phyloP scores from a whole-genome alignment of 1,140 invertebrate genomes.

The Belonocnema kinseyi region DNA sequence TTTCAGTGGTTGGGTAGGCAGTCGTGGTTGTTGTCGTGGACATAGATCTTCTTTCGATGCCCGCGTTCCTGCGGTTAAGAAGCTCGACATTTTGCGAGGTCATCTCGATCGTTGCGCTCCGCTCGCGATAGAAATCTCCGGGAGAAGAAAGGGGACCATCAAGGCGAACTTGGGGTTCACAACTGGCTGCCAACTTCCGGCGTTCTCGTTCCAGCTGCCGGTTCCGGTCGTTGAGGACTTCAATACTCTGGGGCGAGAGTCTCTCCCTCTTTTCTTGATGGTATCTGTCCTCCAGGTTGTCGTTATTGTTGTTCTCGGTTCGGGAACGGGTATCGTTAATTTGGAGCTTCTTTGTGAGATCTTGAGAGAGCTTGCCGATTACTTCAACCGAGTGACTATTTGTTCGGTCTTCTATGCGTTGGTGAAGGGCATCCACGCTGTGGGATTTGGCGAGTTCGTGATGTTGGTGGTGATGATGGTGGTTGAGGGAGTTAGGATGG shows the following conservation, averaged over 20 bases:
- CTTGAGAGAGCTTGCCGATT: conserved; percentile 59
- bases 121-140: conserved; percentile 68
- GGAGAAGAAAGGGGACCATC: conserved; percentile 24
- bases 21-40: conserved; percentile 41
- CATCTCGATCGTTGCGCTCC: conserved; percentile 71
- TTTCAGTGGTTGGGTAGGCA: conserved; percentile 41
- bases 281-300: conserved; percentile 62
- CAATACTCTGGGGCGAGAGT: conserved; percentile 69
- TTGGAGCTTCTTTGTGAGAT: conserved; percentile 71
- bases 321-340: conserved; percentile 50
- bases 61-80: conserved; percentile 68
- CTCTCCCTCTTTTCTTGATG: conserved; percentile 60
- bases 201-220: conserved; percentile 66
- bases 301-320: conserved; percentile 61
- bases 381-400: conserved; percentile 57
- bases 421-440: conserved; percentile 67
- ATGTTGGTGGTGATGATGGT: conserved; percentile 53
- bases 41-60: conserved; percentile 50
- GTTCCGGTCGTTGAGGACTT: conserved; percentile 70
- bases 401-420: conserved; percentile 50
- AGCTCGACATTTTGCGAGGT: conserved; percentile 72
- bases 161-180: conserved; percentile 54
- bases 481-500: conserved; percentile 44
- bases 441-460: conserved; percentile 49
- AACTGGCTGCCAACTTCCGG: conserved; percentile 66